phyloP scores from a whole-genome alignment of 2,113 vertebrate genomes.

The Cisticola juncidis region DNA sequence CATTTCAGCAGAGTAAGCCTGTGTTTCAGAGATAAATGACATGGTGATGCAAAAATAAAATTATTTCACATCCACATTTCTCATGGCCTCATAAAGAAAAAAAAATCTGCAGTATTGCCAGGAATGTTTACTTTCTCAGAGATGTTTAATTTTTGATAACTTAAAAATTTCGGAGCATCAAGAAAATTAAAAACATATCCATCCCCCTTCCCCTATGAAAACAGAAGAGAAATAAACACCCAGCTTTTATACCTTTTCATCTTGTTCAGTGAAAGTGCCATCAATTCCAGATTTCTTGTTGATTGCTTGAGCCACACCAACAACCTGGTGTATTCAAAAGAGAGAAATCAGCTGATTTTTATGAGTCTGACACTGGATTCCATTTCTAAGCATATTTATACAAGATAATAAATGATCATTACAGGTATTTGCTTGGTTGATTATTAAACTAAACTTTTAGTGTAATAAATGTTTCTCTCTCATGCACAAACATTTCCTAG shows the following conservation, averaged over 20 bases:
- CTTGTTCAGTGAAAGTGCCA: constrained; percentile 92
- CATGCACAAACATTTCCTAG: background rate
- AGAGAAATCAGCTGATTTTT: background rate
- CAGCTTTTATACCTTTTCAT: constrained; percentile 86
- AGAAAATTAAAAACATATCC: background rate
- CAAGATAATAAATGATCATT: background rate
- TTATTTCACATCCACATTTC: background rate
- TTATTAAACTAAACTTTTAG: background rate
- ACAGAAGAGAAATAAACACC: background rate
- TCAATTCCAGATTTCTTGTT: constrained; percentile 92
- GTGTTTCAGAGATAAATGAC: background rate
- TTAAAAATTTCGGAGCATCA: background rate
- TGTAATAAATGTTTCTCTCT: background rate
- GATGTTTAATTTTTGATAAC: background rate
- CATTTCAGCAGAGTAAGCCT: background rate
- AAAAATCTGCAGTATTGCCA: background rate
- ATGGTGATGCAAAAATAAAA: background rate
- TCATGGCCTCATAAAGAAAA: background rate
- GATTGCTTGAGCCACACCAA: constrained; percentile 97
- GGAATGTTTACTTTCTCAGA: background rate
- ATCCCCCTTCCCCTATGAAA: background rate
- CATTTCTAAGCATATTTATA: background rate
- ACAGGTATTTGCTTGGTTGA: background rate
- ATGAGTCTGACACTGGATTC: background rate
- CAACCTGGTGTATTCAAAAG: constrained; percentile 80